phyloP scores from a whole-genome alignment of 2,113 vertebrate genomes.

The Phyllopteryx taeniolatus region DNA sequence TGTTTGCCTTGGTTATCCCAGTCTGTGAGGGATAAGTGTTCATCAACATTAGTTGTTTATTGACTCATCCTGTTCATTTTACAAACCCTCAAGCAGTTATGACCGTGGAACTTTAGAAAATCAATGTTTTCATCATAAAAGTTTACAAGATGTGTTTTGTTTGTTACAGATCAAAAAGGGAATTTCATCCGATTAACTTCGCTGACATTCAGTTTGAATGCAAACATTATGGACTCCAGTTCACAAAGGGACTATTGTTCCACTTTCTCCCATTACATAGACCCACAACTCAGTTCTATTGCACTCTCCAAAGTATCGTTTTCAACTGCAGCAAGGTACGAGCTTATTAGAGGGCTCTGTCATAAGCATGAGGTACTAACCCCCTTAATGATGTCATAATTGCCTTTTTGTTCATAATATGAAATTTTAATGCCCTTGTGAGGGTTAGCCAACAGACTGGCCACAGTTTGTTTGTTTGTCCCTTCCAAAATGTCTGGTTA shows the following conservation, averaged over 20 bases:
- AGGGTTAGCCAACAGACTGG: conserved; percentile 50
- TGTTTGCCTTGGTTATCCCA: conserved; percentile 34
- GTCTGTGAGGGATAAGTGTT: conserved; percentile 7
- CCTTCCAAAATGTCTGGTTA: conserved; percentile 50
- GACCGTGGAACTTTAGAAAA: conserved; percentile 3
- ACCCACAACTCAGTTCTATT: conserved; percentile 22
- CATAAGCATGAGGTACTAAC: conserved; percentile 46
- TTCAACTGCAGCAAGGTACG: conserved; percentile 10
- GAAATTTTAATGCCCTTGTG: conserved; percentile 61
- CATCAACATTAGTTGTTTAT: conserved; percentile 39
- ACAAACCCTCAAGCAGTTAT: neutral
- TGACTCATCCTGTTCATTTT: conserved; percentile 26
- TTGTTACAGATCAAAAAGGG: conserved; percentile 15
- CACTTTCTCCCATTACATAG: conserved; percentile 33
- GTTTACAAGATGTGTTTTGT: conserved; percentile 20
- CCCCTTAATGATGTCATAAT: conserved; percentile 66
- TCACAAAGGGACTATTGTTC: conserved; percentile 25
- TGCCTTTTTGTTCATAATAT: conserved; percentile 68
- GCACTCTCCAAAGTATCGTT: conserved; percentile 34
- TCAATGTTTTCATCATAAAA: conserved; percentile 22
- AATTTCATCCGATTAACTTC: conserved; percentile 30
- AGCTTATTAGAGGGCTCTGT: conserved; percentile 32
- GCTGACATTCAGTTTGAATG: conserved; percentile 31
- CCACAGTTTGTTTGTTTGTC: conserved; percentile 40
- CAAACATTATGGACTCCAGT: conserved; percentile 20